phyloP scores from a whole-genome alignment of 2,797 vertebrate species.

The Sebastiscus albofasciatus region DNA sequence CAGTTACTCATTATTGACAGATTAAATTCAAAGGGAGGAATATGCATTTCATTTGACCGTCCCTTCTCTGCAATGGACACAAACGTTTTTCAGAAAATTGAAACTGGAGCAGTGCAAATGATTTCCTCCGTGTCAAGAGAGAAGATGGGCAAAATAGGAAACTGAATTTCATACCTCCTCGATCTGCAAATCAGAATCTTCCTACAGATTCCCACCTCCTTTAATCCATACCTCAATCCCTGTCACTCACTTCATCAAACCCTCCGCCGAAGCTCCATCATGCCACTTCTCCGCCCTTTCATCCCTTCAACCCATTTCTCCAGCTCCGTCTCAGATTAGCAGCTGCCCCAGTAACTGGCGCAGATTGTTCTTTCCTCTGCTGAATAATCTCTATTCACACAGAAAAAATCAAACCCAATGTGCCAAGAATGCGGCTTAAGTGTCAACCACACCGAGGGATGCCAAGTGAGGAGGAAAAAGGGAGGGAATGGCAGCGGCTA shows the following conservation, averaged over 20 bases:
- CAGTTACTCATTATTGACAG: conserved; percentile 24
- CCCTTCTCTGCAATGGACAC: background rate
- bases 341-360: conserved; percentile 27
- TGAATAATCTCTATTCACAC: conserved; percentile 59
- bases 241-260: conserved; percentile 18
- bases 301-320: conserved; percentile 31
- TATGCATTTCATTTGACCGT: background rate
- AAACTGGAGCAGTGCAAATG: background rate
- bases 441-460: conserved; percentile 24
- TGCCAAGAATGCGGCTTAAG: conserved; percentile 39
- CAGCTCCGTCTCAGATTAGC: conserved; percentile 38
- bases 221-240: conserved; percentile 18
- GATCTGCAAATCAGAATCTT: background rate
- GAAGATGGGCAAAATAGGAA: background rate
- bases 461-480: background rate
- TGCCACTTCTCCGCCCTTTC: conserved; percentile 4
- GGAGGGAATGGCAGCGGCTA: background rate
- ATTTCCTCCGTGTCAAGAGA: background rate
- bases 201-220: background rate
- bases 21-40: conserved; percentile 24
- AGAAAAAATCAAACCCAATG: conserved; percentile 39
- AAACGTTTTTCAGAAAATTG: background rate
- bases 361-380: conserved; percentile 44
- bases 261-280: conserved; percentile 15
- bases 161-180: background rate